Conservation (phyloP, 1,140 invertebrate genomes). For the Psilanteris sp. region DNA sequence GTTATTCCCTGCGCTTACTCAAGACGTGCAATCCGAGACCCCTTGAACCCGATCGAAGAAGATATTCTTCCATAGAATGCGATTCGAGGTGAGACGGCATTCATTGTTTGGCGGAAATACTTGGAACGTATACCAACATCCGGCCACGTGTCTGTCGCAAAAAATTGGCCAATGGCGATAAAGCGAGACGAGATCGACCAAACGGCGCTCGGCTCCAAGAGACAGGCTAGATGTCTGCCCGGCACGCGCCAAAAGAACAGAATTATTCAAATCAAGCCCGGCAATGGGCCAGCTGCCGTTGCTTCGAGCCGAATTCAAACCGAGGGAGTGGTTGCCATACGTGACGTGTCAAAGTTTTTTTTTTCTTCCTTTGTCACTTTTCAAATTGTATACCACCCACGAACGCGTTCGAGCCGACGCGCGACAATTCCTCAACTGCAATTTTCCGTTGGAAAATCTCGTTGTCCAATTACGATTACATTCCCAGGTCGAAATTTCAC, state of each 20-base stretch:
- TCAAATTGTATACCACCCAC: conserved; percentile 55
- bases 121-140: conserved; percentile 63
- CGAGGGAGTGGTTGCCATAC: conserved; percentile 58
- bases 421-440: no score
- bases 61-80: conserved; percentile 53
- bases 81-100: conserved; percentile 52
- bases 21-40: conserved; percentile 55
- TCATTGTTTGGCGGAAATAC: conserved; percentile 65
- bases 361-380: conserved; percentile 58
- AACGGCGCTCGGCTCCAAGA: conserved; percentile 52
- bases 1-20: conserved; percentile 13
- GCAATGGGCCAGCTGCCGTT: conserved; percentile 63
- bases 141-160: conserved; percentile 63
- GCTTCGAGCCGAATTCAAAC: conserved; percentile 59
- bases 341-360: conserved; percentile 43
- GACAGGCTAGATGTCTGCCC: conserved; percentile 52
- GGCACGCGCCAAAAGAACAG: conserved; percentile 63
- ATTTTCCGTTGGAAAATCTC: no score
- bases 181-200: conserved; percentile 43
- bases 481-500: no score
- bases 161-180: conserved; percentile 45
- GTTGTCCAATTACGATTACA: no score
- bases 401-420: no score
- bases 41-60: conserved; percentile 52
- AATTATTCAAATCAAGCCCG: conserved; percentile 66